Base-by-base conservation (phyloP, 2,113 vertebrate genomes). In the Microcebus jonahi region DNA sequence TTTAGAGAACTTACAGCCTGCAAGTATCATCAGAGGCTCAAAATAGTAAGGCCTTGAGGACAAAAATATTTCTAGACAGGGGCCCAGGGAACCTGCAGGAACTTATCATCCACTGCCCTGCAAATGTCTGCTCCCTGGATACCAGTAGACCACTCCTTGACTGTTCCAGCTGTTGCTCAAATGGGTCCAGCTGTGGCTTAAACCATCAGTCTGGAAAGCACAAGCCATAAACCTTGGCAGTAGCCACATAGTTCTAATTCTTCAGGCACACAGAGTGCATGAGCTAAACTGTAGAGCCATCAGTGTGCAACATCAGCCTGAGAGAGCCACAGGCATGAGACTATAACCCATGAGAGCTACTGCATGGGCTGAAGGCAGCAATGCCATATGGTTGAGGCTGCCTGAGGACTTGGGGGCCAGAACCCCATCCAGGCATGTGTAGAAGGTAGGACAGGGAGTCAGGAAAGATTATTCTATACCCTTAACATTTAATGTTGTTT, bases 381-480 rank as follows among this genome's bases (percentile, higher is more conserved):
- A 79, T n/a, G 20, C 17, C 48, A 53, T n/a, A 21, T 14, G 75
- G 18, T 4, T 34, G n/a, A 1, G 9, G 39, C 34, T 80, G 6
- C 17, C 73, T 20, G 75, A 20, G 61, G n/a, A 20, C 11, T 57
- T 45, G 18, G 53, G 6, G 27, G 29, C 36, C 14, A 10, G 2
- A 11, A 34, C 6, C 7, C 31, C 4, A 34, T 5, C 25, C 25
- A 6, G 42, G 18, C 2, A 3, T 17, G 15, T 18, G 13, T n/a
- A 81, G 48, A 39, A 42, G 4, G 18, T 17, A 34, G 25, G 25
- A 68, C 0, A 23, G 2, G 7, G 25, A 80, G 7, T 39, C 20
- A 21, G 34, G 18, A 27, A 39, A 17, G 13, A 45, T 34, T 81
- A 61, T 70, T 42, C 18, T 68, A 13, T 36, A 68, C 18, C 7